Evolutionary conservation across 2,888 invertebrate genomes (phyloP).

Genomic region (Himalopsyche japonica): DNA sequence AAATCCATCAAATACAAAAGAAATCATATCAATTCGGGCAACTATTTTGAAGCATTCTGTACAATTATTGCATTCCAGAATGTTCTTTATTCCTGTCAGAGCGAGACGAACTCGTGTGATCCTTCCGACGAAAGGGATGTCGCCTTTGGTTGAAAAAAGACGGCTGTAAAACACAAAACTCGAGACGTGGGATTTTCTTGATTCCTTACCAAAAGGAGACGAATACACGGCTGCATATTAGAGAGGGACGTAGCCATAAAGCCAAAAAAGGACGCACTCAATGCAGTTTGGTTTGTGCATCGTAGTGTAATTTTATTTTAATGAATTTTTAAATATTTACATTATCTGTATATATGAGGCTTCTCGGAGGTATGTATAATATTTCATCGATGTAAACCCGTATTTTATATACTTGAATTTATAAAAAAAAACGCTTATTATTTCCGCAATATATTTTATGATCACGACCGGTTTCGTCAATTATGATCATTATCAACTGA

Average conservation of each 20-base stretch:
- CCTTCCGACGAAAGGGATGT: constrained; percentile 4
- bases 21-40: too few species aligned
- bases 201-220: constrained; percentile 16
- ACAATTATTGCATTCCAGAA: constrained; percentile 22
- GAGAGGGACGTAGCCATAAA: background rate
- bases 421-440: too few species aligned
- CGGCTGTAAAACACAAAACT: constrained; percentile 1
- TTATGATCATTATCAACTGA: too few species aligned
- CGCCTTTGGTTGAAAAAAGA: background rate
- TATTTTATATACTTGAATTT: too few species aligned
- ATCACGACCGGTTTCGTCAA: too few species aligned
- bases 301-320: constrained; percentile 1
- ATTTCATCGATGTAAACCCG: too few species aligned
- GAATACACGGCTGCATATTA: background rate
- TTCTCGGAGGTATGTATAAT: too few species aligned
- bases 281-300: constrained; percentile 12
- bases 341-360: too few species aligned
- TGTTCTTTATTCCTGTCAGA: constrained; percentile 27
- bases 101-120: constrained; percentile 11
- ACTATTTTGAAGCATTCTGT: constrained; percentile 13
- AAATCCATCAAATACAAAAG: too few species aligned
- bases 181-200: constrained; percentile 1
- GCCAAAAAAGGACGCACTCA: background rate
- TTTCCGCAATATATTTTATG: too few species aligned
- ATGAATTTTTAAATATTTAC: background rate